Base-by-base conservation (phyloP, 2,888 invertebrate genomes). In the Drosophila meridiana region DNA sequence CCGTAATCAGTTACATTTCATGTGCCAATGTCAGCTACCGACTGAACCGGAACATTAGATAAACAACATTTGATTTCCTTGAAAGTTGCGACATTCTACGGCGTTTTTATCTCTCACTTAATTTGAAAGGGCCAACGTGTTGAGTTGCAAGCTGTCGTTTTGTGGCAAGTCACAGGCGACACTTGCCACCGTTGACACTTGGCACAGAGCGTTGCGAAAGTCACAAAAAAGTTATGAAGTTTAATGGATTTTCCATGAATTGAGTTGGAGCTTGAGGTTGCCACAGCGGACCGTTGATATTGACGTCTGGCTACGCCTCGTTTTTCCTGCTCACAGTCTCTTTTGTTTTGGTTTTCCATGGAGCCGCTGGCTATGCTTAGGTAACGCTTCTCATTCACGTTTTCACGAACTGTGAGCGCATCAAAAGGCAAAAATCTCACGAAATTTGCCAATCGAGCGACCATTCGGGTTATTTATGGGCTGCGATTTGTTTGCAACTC, bases 351-450 rank as follows among this genome's bases (percentile, higher is more conserved):
- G 43, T 43, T 59, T 47, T 14, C 48, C 20, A 45, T 50, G 58
- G 20, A 14, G 20, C 77, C 77, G 40, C 59, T 14, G 86, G 85
- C 88, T 57, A 60, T 65, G 72, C 86, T 85, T 89, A 89, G 86
- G 90, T 85, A 89, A 89, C 86, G 77, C 88, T 89, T 85, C 89
- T 76, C 67, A 73, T 80, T 89, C 86, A 88, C 84, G 84, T 80
- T 83, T 84, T 80, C 89, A 85, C 85, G 85, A 91, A 91, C 82
- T 91, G 73, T 28, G 69, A 83, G 90, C 91, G 87, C 91, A 91
- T 91, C 91, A 90, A 83, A 84, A 82, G 82, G 81, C 74, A 82
- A 89, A 90, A 88, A 91, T 92, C 91, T 91, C 91, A 91, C 92
- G 92, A 92, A 83, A 89, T 90, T 89, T 80, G 78, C 85, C 88